A percentile compares a stretch with the other conserved stretches of the same genome.
Evolutionary conservation across 2,113 vertebrate genomes (phyloP).

Genomic region (Petrocephalus zakoni): DNA sequence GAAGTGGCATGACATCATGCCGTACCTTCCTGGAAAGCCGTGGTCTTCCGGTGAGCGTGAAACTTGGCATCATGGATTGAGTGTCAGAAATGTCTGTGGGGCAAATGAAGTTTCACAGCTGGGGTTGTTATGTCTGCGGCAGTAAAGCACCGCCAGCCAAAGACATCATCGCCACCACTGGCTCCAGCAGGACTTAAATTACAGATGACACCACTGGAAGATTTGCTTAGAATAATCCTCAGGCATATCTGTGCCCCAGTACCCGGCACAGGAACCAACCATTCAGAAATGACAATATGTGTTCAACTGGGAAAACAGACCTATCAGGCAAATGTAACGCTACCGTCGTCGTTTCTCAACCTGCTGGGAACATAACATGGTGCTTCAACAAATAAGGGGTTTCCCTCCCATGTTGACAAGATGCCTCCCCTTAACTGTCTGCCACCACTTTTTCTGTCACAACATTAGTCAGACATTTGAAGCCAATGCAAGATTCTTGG

Average conservation of each 20-base stretch:
- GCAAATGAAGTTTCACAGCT: conserved; percentile 14
- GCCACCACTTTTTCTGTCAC: conserved; percentile 2
- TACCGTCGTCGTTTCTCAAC: not conserved
- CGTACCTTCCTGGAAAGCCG: not conserved
- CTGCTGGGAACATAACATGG: conserved; percentile 6
- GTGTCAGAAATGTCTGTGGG: conserved; percentile 15
- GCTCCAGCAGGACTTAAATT: conserved; percentile 22
- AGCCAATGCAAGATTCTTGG: not conserved
- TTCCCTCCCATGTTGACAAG: conserved; percentile 3
- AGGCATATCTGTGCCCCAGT: conserved; percentile 3
- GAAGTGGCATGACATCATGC: not conserved
- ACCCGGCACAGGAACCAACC: not conserved
- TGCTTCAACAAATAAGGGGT: not conserved
- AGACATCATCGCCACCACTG: not conserved
- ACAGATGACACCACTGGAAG: conserved; percentile 18
- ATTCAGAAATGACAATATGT: conserved; percentile 12
- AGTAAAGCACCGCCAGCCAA: not conserved
- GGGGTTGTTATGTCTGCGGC: not conserved
- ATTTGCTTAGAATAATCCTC: conserved; percentile 2
- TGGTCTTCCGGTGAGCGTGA: not conserved
- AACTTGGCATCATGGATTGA: not conserved
- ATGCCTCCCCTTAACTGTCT: not conserved
- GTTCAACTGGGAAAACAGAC: conserved; percentile 16
- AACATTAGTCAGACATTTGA: conserved; percentile 4
- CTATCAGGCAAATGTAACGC: conserved; percentile 2